Base-by-base conservation (phyloP, 2,113 vertebrate genomes). In the Pseudonaja textilis region DNA sequence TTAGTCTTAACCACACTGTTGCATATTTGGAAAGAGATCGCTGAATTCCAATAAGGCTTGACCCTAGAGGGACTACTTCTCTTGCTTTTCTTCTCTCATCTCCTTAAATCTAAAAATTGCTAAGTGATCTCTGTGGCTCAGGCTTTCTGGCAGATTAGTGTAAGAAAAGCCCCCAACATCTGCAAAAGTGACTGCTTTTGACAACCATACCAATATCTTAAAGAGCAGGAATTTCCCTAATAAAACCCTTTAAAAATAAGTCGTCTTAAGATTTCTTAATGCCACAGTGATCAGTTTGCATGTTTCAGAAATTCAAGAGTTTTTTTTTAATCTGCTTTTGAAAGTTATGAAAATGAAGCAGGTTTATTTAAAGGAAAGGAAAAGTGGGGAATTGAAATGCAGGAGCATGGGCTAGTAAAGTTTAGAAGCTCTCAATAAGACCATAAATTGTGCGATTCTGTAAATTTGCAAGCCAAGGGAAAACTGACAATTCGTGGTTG, bases 61-160 rank as follows among this genome's bases (percentile, higher is more conserved):
- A 97, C 97, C 97, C 96, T 95, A 94, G 96, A 96, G 96, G 94
- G 96, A 96, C 96, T 95, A 95, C 96, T 96, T 96, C 96, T 93
- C 93, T 95, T 95, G 95, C 95, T 96, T 97, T 97, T 97, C 97
- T 97, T 96, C 97, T 97, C 97, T 97, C 97, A 96, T 97, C 97
- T 97, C 96, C 96, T 97, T 97, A 97, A 97, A 97, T 97, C 97
- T 97, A 97, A 97, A 97, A 97, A 97, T 97, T 97, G 97, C 96
- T 96, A 97, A 97, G 96, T 97, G 97, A 97, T 97, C 97, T 97
- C 97, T 97, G 96, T 96, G 96, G 96, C 96, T 97, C 97, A 97
- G 96, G 97, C 97, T 97, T 97, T 97, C 97, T 97, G 96, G 95
- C 97, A 97, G 97, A 97, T 97, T 97, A 97, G 97, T 97, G 97